phyloP scores from a whole-genome alignment of 1,140 invertebrate species.

The Leptopilina clavipes region DNA sequence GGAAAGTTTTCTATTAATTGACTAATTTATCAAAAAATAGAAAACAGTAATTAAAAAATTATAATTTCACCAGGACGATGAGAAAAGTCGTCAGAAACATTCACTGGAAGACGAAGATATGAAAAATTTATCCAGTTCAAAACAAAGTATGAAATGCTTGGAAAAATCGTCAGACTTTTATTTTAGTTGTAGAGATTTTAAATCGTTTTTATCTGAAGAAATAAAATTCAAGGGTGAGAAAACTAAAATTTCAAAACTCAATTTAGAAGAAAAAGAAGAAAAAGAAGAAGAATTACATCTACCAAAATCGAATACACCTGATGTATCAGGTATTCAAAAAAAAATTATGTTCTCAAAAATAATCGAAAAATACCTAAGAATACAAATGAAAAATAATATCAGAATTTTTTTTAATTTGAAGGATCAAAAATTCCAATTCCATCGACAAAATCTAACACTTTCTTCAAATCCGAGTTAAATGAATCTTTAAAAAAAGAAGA shows the following conservation, averaged over 20 bases:
- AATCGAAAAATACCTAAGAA: constrained; percentile 13
- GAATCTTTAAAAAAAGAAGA: not conserved
- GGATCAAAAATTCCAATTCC: constrained; percentile 35
- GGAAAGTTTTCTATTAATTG: not conserved
- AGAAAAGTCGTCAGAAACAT: not conserved
- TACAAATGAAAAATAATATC: not conserved
- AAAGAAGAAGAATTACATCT: not conserved
- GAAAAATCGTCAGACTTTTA: constrained; percentile 2
- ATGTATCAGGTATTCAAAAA: not conserved
- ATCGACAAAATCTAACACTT: not conserved
- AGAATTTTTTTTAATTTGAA: constrained; percentile 31
- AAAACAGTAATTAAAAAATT: no score
- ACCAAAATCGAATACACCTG: not conserved
- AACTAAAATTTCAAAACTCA: constrained; percentile 4
- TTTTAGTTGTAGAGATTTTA: not conserved
- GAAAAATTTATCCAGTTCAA: not conserved
- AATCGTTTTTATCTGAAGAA: not conserved
- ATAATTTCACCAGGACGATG: not conserved
- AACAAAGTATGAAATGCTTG: not conserved
- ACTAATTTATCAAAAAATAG: no score
- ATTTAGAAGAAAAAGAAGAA: no score
- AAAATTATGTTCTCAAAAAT: constrained; percentile 33
- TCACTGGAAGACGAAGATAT: not conserved
- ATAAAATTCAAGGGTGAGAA: not conserved
- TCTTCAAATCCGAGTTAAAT: not conserved